These are phyloP conservation scores for Acropternis orthonyx DNA, from an alignment of 2,797 vertebrate species.

Conservation along the genomic window DNA sequence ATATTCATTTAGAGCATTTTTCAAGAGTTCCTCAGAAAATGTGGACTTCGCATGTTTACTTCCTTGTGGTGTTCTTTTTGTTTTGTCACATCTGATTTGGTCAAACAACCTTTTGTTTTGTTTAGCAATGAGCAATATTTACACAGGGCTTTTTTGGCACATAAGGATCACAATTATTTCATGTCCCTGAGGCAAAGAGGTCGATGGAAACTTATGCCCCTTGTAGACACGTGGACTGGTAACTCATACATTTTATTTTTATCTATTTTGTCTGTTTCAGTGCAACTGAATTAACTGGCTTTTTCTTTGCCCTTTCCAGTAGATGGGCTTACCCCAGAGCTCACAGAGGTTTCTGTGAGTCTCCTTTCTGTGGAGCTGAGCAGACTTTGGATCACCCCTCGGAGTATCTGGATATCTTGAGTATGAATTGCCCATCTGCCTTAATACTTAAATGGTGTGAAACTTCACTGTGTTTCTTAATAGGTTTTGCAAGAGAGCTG, in stretches of 20 bases:
- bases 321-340: slow-evolving; percentile 19
- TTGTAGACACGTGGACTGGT: slow-evolving; percentile 38
- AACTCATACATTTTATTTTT: slow-evolving; percentile 44
- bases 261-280: slow-evolving; percentile 39
- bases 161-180: slow-evolving; percentile 62
- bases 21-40: slow-evolving; percentile 73
- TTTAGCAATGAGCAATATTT: slow-evolving; percentile 74
- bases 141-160: slow-evolving; percentile 64
- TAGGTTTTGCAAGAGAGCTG: background rate
- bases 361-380: background rate
- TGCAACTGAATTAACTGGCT: background rate
- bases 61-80: slow-evolving; percentile 61
- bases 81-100: slow-evolving; percentile 64
- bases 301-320: slow-evolving; percentile 3
- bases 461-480: background rate
- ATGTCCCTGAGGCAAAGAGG: slow-evolving; percentile 66
- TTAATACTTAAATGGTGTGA: slow-evolving; percentile 25
- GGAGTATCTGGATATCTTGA: background rate
- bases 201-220: slow-evolving; percentile 49
- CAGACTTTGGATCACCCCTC: slow-evolving; percentile 17
- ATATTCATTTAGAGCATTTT: slow-evolving; percentile 73
- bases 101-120: slow-evolving; percentile 72
- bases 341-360: background rate
- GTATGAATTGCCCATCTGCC: slow-evolving; percentile 25
- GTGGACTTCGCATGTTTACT: slow-evolving; percentile 68